These are phyloP conservation scores for Saturnia japonica DNA, from an alignment of 2,888 invertebrate species.

Conservation along the genomic window DNA sequence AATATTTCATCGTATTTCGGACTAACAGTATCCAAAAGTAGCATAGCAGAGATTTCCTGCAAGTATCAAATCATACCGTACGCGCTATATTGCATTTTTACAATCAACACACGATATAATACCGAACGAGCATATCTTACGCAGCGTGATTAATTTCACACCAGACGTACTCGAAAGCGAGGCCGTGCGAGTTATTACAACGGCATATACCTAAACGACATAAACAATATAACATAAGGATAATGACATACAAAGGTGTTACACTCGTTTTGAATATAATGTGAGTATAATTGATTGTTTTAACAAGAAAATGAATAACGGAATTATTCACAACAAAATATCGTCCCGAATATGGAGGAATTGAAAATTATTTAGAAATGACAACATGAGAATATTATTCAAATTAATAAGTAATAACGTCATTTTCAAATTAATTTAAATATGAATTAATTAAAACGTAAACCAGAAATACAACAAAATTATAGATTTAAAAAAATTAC, in stretches of 20 bases:
- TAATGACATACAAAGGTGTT: not conserved
- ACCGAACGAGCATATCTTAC: conserved; percentile 4
- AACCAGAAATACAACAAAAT: too few relatives aligned
- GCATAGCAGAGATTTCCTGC: not conserved
- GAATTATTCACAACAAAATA: not conserved
- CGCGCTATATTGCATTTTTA: conserved; percentile 6
- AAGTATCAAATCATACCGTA: conserved; percentile 28
- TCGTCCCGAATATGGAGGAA: not conserved
- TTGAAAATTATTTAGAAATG: not conserved
- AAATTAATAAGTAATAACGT: too few relatives aligned
- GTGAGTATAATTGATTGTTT: not conserved
- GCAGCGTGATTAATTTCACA: conserved; percentile 5
- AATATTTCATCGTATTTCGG: not conserved
- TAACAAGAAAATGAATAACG: not conserved
- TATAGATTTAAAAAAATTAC: too few relatives aligned
- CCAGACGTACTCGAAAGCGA: not conserved
- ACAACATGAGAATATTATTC: not conserved
- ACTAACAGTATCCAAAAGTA: not conserved
- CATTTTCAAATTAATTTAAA: not conserved
- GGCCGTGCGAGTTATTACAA: not conserved
- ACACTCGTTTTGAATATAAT: conserved; percentile 1
- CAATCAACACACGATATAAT: conserved; percentile 16
- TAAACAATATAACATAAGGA: not conserved
- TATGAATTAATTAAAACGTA: not conserved
- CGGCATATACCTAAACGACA: not conserved